Evolutionary conservation across 1,140 invertebrate genomes (phyloP), one percentile per base, ranked within the genome.

Genomic region (Camponotus floridanus): DNA sequence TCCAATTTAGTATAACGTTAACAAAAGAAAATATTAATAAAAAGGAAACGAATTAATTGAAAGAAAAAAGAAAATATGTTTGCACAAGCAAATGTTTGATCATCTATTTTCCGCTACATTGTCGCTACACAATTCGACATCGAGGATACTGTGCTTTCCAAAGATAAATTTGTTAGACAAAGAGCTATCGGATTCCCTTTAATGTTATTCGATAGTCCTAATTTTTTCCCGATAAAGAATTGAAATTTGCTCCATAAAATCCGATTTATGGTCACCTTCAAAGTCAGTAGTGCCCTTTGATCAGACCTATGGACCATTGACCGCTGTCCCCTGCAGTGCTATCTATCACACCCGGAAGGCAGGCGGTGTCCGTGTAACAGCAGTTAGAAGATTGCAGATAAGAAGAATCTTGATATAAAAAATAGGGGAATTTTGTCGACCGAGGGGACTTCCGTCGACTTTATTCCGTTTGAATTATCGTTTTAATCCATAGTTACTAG

Each of bases 401-500:
- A 85, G 86, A 55, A 76, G 42, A 55, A 71, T 64, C 81, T 78
- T 62, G 76, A 39, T 81, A 89, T 81, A 80, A 88, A 80, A 84
- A 85, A 85, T 59, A 67, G 64, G n/a, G 61, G 70, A 80, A 73
- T 73, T 81, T 31, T 39, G 36, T 26, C 74, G 18, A 26, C 18
- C 31, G 18, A 45, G 62, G 55, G 57, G 48, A 79, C 18, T 79
- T 31, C 84, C 45, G 76, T 89, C 86, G 70, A 76, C 31, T 42
- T 36, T 45, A 68, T 51, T 33, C 39, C 11, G 42, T 70, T 88
- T 79, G 64, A 87, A 89, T 90, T 31, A 70, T 42, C 71, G 73
- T 90, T 90, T 87, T 90, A 87, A 90, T 90, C 73, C 13, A 39
- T 55, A 81, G 31, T 90, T 88, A 88, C 83, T 26, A 26, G 42